Evolutionary conservation across 2,888 invertebrate species (phyloP).

Genomic region (Spisula subtruncata): DNA sequence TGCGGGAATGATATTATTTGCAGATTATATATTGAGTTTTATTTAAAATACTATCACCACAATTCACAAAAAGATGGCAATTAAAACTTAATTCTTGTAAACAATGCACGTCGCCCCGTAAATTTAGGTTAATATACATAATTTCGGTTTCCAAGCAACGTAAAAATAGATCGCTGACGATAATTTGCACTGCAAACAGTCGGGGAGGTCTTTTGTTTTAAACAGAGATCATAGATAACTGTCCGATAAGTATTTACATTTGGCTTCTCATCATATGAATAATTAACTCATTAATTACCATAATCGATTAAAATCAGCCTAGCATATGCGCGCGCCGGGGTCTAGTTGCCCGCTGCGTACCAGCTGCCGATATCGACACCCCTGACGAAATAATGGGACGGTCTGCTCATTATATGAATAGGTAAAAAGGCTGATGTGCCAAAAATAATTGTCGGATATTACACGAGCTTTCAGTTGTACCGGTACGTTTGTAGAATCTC

Average conservation of each 20-base stretch:
- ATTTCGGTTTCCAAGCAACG: constrained; percentile 44
- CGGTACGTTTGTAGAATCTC: constrained; percentile 24
- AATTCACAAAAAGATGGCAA: background rate
- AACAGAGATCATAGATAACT: background rate
- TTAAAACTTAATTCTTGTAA: background rate
- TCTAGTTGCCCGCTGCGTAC: background rate
- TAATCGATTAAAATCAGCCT: background rate
- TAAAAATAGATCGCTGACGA: constrained; percentile 36
- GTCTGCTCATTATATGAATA: constrained; percentile 57
- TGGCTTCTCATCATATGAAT: background rate
- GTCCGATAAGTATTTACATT: background rate
- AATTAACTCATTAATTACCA: background rate
- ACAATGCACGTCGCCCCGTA: background rate
- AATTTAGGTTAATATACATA: constrained; percentile 24
- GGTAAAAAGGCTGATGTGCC: constrained; percentile 49
- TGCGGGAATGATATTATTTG: background rate
- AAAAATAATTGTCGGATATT: constrained; percentile 49
- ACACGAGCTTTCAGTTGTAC: constrained; percentile 57
- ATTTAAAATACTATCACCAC: background rate
- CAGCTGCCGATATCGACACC: constrained; percentile 32
- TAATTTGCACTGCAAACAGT: background rate
- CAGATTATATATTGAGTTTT: background rate
- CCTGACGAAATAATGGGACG: constrained; percentile 45
- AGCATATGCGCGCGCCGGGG: background rate
- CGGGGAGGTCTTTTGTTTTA: constrained; percentile 16